Conservation (phyloP, 2,797 vertebrate genomes). For the Propithecus deckenii region DNA sequence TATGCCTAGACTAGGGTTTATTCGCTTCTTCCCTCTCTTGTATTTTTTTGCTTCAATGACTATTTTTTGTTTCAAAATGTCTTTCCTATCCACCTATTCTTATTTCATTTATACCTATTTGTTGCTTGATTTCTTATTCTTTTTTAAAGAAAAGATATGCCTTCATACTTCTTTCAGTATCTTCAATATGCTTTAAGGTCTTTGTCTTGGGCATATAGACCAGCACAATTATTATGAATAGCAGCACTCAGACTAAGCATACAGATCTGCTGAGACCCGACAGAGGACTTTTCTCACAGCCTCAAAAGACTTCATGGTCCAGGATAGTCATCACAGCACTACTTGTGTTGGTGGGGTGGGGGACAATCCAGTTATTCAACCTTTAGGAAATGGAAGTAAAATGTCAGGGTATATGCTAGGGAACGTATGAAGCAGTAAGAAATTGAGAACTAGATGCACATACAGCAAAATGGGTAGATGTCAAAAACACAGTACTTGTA, state of each 20-base stretch:
- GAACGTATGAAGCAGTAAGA: neutral
- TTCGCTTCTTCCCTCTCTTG: neutral
- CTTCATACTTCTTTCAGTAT: neutral
- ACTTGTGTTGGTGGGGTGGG: neutral
- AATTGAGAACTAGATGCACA: neutral
- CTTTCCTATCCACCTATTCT: neutral
- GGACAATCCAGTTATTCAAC: neutral
- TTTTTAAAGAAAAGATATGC: neutral
- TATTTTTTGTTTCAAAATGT: neutral
- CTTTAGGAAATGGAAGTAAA: neutral
- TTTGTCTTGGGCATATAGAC: neutral
- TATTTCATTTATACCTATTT: neutral
- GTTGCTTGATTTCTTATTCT: neutral
- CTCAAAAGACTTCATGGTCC: rapidly evolving
- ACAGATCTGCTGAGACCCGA: neutral
- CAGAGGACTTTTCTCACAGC: neutral
- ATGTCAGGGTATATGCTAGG: neutral
- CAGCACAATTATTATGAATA: rapidly evolving
- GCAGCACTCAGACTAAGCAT: neutral
- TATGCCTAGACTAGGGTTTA: neutral
- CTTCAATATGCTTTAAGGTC: neutral
- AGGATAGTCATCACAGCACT: neutral
- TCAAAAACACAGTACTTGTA: neutral
- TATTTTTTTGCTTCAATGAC: neutral
- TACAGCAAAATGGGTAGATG: neutral